Base-by-base conservation (phyloP, 2,888 invertebrate genomes). In the Icerya purchasi region DNA sequence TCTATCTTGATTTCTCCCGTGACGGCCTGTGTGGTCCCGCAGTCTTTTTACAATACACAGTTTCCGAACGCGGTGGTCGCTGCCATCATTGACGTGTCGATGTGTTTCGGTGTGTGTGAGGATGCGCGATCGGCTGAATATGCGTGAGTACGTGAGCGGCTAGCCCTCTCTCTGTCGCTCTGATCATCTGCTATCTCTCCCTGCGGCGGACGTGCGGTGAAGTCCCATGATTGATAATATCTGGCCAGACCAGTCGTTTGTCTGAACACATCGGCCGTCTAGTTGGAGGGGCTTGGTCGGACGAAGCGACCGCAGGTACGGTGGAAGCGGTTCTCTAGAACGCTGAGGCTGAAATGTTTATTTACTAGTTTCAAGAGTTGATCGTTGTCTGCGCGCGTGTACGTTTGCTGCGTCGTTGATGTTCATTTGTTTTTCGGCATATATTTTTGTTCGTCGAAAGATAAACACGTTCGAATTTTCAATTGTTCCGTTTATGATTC, bases 1-100 rank as follows among this genome's bases (percentile, higher is more conserved):
- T 56, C 56, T 56, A 60, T 60, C 60, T 60, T 60, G 60, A 60
- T 60, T 60, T 60, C 56, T 56, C 56, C 36, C 52, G 22, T 36
- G 51, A 53, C 56, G 36, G 50, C 60, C 19, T 52, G 52, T 24
- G 53, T 56, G 25, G 56, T 56, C n/a, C 21, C 8, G n/a, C 10
- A 14, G 8, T 5, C n/a, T 51, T 52, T 20, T 52, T 22, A 2
- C 53, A 20, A 3, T 8, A 22, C 21, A 21, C 22, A 20, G n/a
- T 51, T 2, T 14, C 51, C n/a, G 18, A 18, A 8, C 14, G 3
- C 21, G 21, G 20, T 21, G 20, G 5, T 53, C 53, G 10, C 21
- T 53, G 21, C 22, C 21, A n/a, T 52, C 19, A n/a, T 19, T 52
- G n/a, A 19, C 8, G 49, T 51, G n/a, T 19, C 51, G 51, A 8